Percentiles rank a stretch among this genome's conserved stretches.
Conservation (phyloP, 2,113 vertebrate genomes). For the Prinia subflava region DNA sequence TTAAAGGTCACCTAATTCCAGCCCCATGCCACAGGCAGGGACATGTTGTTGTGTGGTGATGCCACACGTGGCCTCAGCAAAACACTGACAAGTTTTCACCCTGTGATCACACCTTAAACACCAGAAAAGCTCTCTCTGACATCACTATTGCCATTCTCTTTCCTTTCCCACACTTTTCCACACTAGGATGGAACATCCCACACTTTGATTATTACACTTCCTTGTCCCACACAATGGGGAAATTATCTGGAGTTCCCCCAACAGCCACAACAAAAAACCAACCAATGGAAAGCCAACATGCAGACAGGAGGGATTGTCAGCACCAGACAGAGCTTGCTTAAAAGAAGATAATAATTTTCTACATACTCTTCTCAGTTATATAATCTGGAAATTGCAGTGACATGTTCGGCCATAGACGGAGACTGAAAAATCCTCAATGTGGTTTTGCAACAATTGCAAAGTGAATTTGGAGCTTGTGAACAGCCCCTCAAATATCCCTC, state of each 20-base stretch:
- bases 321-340: neutral
- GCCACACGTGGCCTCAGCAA: neutral
- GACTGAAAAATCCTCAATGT: neutral
- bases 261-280: neutral
- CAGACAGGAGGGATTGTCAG: neutral
- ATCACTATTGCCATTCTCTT: neutral
- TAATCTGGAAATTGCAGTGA: neutral
- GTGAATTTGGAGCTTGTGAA: neutral
- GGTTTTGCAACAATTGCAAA: neutral
- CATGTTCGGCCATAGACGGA: rapidly evolving
- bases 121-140: neutral
- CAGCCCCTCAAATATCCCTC: neutral
- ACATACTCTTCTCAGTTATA: neutral
- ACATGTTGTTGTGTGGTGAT: neutral
- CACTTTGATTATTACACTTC: neutral
- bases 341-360: neutral
- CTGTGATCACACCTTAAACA: neutral
- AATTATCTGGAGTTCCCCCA: neutral
- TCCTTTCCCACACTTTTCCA: neutral
- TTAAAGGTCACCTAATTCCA: neutral
- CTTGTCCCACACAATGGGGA: rapidly evolving
- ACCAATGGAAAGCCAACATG: rapidly evolving
- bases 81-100: neutral
- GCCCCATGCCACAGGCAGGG: rapidly evolving
- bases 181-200: neutral